phyloP scores from a whole-genome alignment of 2,797 vertebrate genomes.

The Selene dorsalis region DNA sequence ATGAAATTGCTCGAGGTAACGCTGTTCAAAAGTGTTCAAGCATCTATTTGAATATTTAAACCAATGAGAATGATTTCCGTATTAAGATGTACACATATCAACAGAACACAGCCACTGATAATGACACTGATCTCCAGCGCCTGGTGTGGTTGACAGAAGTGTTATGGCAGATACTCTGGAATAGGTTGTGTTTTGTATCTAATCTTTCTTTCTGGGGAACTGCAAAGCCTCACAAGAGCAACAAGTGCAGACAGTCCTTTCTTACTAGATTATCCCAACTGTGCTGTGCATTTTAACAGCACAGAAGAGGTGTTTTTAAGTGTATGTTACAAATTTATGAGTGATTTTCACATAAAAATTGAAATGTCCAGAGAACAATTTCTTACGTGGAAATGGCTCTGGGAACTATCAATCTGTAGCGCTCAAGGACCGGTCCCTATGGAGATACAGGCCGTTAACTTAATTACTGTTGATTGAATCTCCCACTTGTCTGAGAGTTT shows the following conservation, averaged over 20 bases:
- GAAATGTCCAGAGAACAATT: slow-evolving; percentile 13
- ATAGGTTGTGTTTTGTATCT: background rate
- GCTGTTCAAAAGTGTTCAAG: background rate
- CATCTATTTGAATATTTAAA: slow-evolving; percentile 42
- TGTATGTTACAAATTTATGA: background rate
- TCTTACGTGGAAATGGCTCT: slow-evolving; percentile 53
- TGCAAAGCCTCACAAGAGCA: background rate
- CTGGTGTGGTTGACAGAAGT: background rate
- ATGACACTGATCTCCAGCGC: background rate
- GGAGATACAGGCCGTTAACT: slow-evolving; percentile 74
- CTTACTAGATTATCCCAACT: background rate
- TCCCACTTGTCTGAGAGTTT: slow-evolving; percentile 69
- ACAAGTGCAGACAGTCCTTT: background rate
- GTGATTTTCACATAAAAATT: background rate
- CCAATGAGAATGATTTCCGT: background rate
- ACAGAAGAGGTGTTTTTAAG: background rate
- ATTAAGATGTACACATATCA: background rate
- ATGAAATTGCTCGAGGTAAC: background rate
- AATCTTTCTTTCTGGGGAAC: background rate
- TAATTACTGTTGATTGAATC: slow-evolving; percentile 77
- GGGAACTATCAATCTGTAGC: slow-evolving; percentile 62
- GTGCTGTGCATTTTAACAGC: background rate
- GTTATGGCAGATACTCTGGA: background rate
- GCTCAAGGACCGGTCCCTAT: slow-evolving; percentile 59
- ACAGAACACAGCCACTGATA: background rate